Evolutionary conservation across 2,113 vertebrate genomes (phyloP).

Genomic region (Gasterosteus nipponicus): DNA sequence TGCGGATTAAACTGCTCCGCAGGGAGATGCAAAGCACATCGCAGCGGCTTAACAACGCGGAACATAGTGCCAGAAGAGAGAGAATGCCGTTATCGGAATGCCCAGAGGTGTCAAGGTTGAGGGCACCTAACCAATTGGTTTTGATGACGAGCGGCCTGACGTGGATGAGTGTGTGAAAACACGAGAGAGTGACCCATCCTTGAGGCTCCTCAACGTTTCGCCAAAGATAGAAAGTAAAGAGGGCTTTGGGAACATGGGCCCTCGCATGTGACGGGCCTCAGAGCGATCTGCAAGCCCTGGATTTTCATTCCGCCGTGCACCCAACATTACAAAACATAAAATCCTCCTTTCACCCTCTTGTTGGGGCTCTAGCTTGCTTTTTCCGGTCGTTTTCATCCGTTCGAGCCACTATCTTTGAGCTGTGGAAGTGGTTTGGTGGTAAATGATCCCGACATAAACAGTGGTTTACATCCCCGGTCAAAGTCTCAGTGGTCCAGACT

Average conservation of each 20-base stretch:
- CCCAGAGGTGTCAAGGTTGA: background rate
- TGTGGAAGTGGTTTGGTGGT: constrained; percentile 34
- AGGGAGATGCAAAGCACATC: background rate
- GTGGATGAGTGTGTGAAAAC: background rate
- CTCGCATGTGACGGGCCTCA: background rate
- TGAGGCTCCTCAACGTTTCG: background rate
- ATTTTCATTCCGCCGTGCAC: constrained; percentile 4
- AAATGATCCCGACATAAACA: constrained; percentile 55
- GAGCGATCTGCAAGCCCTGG: background rate
- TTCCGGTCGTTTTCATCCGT: constrained; percentile 21
- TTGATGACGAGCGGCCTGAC: background rate
- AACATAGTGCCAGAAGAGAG: background rate
- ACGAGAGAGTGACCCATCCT: background rate
- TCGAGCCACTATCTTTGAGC: constrained; percentile 42
- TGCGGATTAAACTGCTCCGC: background rate
- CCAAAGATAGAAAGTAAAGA: background rate
- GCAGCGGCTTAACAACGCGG: background rate
- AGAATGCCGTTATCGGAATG: background rate
- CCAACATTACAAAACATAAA: constrained; percentile 10
- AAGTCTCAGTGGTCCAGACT: constrained; percentile 46
- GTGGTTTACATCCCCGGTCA: constrained; percentile 55
- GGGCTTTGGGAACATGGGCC: background rate
- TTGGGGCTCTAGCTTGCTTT: constrained; percentile 19
- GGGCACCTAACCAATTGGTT: background rate
- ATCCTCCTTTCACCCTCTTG: constrained; percentile 8